These are phyloP conservation scores for Sarcophaga bullata DNA, from an alignment of 1,140 invertebrate species.

Conservation along the genomic window DNA sequence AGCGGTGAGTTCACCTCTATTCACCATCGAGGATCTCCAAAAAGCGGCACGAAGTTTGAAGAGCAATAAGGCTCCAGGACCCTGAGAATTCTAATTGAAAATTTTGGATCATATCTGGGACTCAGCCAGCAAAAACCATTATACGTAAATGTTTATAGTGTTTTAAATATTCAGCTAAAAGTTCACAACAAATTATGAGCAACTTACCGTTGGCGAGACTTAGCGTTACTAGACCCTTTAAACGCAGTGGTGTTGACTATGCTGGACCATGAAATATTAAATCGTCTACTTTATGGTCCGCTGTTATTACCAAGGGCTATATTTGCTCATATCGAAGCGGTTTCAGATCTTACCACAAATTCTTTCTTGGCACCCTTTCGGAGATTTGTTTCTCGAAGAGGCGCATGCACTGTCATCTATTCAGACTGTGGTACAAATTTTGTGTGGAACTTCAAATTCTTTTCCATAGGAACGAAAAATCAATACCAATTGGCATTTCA, in stretches of 20 bases:
- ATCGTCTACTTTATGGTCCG: neutral
- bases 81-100: no score
- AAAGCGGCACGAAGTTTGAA: no score
- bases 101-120: neutral
- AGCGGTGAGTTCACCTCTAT: no score
- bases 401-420: no score
- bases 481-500: constrained; percentile 42
- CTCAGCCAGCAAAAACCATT: neutral
- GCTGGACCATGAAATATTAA: neutral
- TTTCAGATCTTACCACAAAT: neutral
- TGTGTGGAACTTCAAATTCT: neutral
- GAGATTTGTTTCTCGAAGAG: no score
- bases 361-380: no score
- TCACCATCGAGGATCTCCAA: no score
- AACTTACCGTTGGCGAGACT: neutral
- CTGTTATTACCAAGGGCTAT: neutral
- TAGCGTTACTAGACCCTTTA: neutral
- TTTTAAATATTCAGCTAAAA: neutral
- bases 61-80: no score
- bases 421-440: no score
- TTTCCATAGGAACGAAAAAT: constrained; percentile 11
- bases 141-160: neutral
- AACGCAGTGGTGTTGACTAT: neutral
- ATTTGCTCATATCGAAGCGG: neutral
- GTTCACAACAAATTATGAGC: neutral